Evolutionary conservation across 2,797 vertebrate species (phyloP).

Genomic region (Staurois parvus): DNA sequence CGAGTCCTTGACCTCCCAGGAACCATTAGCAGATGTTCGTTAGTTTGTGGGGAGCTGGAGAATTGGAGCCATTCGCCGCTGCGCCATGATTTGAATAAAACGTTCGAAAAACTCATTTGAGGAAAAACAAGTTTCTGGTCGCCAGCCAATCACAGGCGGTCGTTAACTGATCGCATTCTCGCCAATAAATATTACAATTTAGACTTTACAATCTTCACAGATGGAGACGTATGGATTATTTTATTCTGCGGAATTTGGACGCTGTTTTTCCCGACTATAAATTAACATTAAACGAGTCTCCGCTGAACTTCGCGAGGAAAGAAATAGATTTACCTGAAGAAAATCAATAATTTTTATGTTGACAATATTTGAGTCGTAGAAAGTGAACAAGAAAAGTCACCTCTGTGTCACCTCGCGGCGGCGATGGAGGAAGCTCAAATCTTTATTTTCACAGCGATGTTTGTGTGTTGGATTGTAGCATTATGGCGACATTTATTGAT

Average conservation of each 20-base stretch:
- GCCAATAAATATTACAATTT: not conserved
- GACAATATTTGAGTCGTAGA: conserved; percentile 1
- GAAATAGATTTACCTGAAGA: not conserved
- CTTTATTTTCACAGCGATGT: no score
- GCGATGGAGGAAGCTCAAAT: not conserved
- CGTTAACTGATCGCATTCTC: not conserved
- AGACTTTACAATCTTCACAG: not conserved
- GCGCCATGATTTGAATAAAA: not conserved
- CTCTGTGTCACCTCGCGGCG: not conserved
- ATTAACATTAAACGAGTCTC: not conserved
- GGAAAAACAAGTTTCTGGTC: not conserved
- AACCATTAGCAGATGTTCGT: conserved; percentile 74
- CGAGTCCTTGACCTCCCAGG: conserved; percentile 74
- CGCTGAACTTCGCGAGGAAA: not conserved
- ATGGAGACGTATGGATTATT: not conserved
- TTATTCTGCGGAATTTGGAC: not conserved
- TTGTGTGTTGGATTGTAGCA: no score
- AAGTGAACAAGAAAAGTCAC: not conserved
- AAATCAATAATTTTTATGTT: conserved; percentile 1
- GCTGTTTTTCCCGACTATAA: not conserved
- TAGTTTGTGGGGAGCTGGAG: conserved; percentile 68
- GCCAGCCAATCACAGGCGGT: not conserved
- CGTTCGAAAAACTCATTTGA: not conserved
- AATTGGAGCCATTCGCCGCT: conserved; percentile 66
- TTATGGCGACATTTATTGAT: no score